Conservation (phyloP, 2,113 vertebrate genomes). For the Chitala chitala region DNA sequence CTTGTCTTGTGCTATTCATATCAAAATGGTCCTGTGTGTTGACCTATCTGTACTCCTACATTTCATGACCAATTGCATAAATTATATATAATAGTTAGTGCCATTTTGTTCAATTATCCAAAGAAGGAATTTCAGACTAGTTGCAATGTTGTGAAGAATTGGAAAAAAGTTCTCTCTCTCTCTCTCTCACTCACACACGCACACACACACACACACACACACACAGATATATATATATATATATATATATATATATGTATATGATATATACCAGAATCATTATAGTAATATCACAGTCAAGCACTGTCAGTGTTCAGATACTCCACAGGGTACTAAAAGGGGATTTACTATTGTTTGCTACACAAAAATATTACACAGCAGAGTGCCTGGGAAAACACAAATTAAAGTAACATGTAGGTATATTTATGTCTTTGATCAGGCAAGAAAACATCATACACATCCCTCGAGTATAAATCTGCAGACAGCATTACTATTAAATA, state of each 20-base stretch:
- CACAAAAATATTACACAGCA: constrained; percentile 24
- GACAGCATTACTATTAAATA: constrained; percentile 3
- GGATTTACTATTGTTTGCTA: constrained; percentile 37
- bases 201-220: not conserved
- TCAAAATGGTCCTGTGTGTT: not conserved
- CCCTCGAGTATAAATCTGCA: not conserved
- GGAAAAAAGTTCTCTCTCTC: not conserved
- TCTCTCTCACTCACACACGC: too few species aligned
- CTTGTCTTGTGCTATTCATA: not conserved
- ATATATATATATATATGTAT: too few species aligned
- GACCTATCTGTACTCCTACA: not conserved
- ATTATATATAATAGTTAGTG: constrained; percentile 1
- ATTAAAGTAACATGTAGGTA: not conserved
- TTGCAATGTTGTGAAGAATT: too few species aligned
- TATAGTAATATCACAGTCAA: not conserved
- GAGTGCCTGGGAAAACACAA: constrained; percentile 39
- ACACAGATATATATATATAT: too few species aligned
- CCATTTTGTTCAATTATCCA: not conserved
- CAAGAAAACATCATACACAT: constrained; percentile 10
- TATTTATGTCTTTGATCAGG: not conserved
- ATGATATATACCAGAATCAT: not conserved
- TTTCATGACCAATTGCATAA: not conserved
- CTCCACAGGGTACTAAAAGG: constrained; percentile 17
- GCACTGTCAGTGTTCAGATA: constrained; percentile 22
- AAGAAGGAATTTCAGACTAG: too few species aligned